These are phyloP conservation scores for Hycleus phaleratus DNA, from an alignment of 1,140 invertebrate species.

Conservation along the genomic window DNA sequence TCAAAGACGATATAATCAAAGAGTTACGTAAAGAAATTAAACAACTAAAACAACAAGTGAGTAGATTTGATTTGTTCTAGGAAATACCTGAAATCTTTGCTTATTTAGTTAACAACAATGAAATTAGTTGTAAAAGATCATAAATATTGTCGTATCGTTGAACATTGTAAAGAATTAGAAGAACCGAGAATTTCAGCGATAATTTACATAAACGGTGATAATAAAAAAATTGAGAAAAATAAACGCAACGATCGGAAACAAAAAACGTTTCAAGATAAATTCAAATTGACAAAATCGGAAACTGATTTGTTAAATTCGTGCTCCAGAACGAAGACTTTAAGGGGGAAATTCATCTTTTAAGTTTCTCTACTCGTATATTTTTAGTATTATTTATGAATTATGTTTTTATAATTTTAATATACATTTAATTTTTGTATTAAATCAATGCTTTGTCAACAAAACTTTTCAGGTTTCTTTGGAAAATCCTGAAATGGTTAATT, in stretches of 20 bases:
- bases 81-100: not conserved
- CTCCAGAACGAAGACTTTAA: too few relatives aligned
- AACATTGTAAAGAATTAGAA: not conserved
- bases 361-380: too few relatives aligned
- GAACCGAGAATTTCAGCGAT: conserved; percentile 5
- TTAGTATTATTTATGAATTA: too few relatives aligned
- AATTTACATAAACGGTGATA: not conserved
- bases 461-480: too few relatives aligned
- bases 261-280: not conserved
- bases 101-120: not conserved
- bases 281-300: not conserved
- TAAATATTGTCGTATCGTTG: not conserved
- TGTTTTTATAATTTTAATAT: too few relatives aligned
- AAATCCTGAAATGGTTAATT: too few relatives aligned
- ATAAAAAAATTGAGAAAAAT: not conserved
- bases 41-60: conserved; percentile 32
- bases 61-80: not conserved
- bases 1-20: conserved; percentile 49
- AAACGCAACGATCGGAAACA: not conserved
- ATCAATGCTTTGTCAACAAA: too few relatives aligned
- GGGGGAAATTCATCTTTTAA: too few relatives aligned
- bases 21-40: conserved; percentile 46
- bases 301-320: not conserved
- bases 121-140: not conserved
- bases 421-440: too few relatives aligned